Evolutionary conservation across 2,888 invertebrate species (phyloP), one percentile per base, ranked within the genome.

Genomic region (Metacarcinus magister): DNA sequence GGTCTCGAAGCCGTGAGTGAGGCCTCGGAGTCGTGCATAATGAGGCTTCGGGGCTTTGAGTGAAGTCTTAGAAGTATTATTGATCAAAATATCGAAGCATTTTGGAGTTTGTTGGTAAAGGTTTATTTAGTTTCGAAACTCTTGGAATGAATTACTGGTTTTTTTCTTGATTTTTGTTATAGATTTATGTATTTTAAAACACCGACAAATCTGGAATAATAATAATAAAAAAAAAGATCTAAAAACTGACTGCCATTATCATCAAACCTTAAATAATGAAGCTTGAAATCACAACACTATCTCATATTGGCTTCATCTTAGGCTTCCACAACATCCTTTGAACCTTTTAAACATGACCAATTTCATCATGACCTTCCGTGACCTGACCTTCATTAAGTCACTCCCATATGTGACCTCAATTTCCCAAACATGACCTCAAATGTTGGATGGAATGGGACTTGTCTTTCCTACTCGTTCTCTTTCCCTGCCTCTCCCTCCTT

Each of bases 341-440:
- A 82, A 7, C 23, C 19, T 82, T 10, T 32, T 4, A 32, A 32
- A 7, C 82, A 2, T 82, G 32, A 82, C 32, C 13, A 13, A 7
- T 82, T 82, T 28, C 82, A 32, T 28, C 82, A 8, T 32, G 82
- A 32, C 32, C 28, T 75, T 10, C 28, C 28, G n/a, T 28, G 75
- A 75, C 75, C 82, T 82, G 82, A 82, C 82, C 82, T 82, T 82
- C 82, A 32, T 82, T 82, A 82, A 82, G 82, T 32, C 32, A 82
- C 32, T 82, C 82, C 32, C 67, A n/a, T 67, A 23, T 16, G 67
- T 82, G 82, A 82, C 82, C 82, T 82, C 82, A 82, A 82, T 82
- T 82, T 32, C 28, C 82, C 3, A 8, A 10, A 32, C 82, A 32
- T 82, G 82, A 82, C 82, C 82, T 82, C 82, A 82, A 10, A 16